Evolutionary conservation across 2,888 invertebrate species (phyloP).

Genomic region (Oscheius sp.): DNA sequence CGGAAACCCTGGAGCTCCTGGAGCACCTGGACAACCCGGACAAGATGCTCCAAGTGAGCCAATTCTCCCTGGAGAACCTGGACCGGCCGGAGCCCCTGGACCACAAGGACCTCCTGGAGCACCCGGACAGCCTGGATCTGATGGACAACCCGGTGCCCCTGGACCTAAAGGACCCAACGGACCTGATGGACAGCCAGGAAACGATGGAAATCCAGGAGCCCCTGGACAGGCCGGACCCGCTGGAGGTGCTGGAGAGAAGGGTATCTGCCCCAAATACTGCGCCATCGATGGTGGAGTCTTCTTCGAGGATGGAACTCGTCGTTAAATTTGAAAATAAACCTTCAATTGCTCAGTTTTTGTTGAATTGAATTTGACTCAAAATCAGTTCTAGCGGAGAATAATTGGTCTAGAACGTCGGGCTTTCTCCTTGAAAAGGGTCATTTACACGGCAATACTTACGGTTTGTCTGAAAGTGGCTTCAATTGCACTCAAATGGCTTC

Average conservation of each 20-base stretch:
- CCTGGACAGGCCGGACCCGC: conserved; percentile 31
- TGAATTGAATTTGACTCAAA: too few relatives aligned
- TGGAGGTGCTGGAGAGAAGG: conserved; percentile 33
- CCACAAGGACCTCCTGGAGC: conserved; percentile 59
- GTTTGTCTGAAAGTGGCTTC: too few relatives aligned
- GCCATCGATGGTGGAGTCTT: conserved; percentile 63
- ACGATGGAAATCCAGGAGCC: conserved; percentile 40
- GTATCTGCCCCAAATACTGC: conserved; percentile 40
- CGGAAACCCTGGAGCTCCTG: conserved; percentile 56
- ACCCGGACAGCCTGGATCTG: conserved; percentile 53
- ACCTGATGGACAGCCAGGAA: conserved; percentile 61
- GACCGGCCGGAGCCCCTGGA: conserved; percentile 59
- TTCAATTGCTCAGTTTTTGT: not conserved
- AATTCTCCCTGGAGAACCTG: conserved; percentile 56
- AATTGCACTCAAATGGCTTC: too few relatives aligned
- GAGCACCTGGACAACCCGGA: conserved; percentile 64
- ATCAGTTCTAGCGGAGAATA: too few relatives aligned
- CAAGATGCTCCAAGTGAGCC: conserved; percentile 56
- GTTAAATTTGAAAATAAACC: conserved; percentile 38
- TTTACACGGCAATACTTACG: too few relatives aligned
- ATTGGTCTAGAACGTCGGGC: too few relatives aligned
- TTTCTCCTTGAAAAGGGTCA: too few relatives aligned
- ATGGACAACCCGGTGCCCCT: conserved; percentile 54
- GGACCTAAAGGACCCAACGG: conserved; percentile 63
- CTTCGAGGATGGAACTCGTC: conserved; percentile 69